These are phyloP conservation scores for Galeopsomyia nigrocyanea DNA, from an alignment of 2,888 invertebrate species.

Conservation along the genomic window DNA sequence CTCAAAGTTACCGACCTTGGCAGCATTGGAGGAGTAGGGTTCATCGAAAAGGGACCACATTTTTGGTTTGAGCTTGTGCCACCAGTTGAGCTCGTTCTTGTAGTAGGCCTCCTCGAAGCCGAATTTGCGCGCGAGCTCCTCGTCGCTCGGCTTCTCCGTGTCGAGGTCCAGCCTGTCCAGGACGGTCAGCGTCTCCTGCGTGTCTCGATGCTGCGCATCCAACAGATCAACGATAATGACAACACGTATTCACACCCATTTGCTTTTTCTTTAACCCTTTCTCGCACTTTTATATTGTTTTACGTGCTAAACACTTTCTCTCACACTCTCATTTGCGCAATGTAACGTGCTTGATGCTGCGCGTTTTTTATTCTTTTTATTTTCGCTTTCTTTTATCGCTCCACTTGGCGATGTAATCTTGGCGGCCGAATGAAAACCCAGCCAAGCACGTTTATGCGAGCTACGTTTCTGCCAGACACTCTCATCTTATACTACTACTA, in stretches of 20 bases:
- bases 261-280: too few species aligned
- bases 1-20: constrained; percentile 81
- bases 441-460: too few species aligned
- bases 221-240: background rate
- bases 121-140: constrained; percentile 97
- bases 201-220: constrained; percentile 89
- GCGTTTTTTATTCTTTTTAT: too few species aligned
- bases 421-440: too few species aligned
- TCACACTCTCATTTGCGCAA: too few species aligned
- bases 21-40: constrained; percentile 97
- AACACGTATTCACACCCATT: background rate
- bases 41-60: constrained; percentile 99
- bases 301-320: too few species aligned
- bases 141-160: constrained; percentile 97
- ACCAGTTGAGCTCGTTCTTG: constrained; percentile 92
- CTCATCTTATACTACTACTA: too few species aligned
- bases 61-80: constrained; percentile 97
- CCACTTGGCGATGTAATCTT: too few species aligned
- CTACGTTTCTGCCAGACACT: too few species aligned
- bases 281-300: too few species aligned
- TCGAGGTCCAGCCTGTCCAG: constrained; percentile 97
- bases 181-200: constrained; percentile 98
- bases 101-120: constrained; percentile 96
- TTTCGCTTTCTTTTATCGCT: too few species aligned
- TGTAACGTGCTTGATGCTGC: too few species aligned